Percentiles rank a stretch among this genome's conserved stretches.
phyloP scores from a whole-genome alignment of 1,140 invertebrate species.

The Homarus americanus region DNA sequence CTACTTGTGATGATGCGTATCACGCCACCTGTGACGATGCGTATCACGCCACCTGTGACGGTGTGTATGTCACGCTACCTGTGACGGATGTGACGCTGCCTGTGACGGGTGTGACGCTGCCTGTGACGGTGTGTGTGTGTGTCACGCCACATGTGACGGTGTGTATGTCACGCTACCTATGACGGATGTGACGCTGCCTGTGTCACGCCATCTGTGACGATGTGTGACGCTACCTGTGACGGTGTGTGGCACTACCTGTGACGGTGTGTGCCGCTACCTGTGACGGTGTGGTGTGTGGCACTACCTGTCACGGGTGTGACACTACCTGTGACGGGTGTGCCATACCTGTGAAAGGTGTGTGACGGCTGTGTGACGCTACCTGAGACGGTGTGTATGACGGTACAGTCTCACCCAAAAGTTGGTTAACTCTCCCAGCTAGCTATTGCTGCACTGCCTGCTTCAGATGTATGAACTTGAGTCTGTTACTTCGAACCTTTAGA shows the following conservation, averaged over 20 bases:
- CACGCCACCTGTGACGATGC: not conserved
- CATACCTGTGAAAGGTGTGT: not conserved
- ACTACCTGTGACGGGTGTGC: no score
- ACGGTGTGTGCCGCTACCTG: no score
- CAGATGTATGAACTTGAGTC: no score
- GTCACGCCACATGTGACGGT: not conserved
- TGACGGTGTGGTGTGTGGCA: constrained; percentile 26
- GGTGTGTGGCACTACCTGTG: not conserved
- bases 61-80: constrained; percentile 9
- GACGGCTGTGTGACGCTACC: not conserved
- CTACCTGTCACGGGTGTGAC: constrained; percentile 69
- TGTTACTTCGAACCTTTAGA: no score
- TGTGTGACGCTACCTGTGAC: constrained; percentile 17
- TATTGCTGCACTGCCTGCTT: no score
- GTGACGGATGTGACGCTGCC: no score
- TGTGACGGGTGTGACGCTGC: not conserved
- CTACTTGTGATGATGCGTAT: no score
- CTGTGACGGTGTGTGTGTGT: not conserved
- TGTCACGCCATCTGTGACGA: constrained; percentile 15
- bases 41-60: constrained; percentile 6
- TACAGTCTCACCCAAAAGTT: no score
- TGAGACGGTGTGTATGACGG: no score
- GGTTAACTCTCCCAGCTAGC: no score
- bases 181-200: constrained; percentile 47
- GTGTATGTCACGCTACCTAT: constrained; percentile 3